A percentile compares a stretch with the other conserved stretches of the same genome.
phyloP scores from a whole-genome alignment of 2,797 vertebrate species.

The Helarctos malayanus region DNA sequence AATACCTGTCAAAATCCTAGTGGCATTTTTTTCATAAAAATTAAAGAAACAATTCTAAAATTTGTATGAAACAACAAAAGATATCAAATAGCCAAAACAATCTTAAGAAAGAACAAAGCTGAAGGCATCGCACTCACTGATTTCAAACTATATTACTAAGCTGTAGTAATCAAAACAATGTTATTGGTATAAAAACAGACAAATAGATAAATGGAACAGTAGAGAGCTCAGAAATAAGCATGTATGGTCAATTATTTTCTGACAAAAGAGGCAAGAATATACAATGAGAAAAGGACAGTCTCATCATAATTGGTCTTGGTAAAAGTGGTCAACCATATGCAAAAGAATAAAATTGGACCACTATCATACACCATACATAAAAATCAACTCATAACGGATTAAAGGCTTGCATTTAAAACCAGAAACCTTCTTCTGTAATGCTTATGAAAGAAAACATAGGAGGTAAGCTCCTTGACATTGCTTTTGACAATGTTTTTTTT shows the following conservation, averaged over 20 bases:
- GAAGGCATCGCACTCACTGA: background rate
- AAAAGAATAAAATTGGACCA: background rate
- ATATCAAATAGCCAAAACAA: background rate
- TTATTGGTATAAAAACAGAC: background rate
- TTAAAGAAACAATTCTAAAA: background rate
- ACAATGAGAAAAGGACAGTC: background rate
- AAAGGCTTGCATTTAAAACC: background rate
- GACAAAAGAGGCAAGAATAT: background rate
- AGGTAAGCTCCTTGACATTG: background rate
- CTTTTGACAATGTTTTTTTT: background rate
- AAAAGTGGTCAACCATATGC: background rate
- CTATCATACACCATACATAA: background rate
- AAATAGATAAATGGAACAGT: background rate
- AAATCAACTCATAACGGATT: background rate
- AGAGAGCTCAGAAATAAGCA: background rate
- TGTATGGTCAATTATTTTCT: background rate
- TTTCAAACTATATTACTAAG: background rate
- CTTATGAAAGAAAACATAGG: background rate
- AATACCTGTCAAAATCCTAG: background rate
- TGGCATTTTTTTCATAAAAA: background rate
- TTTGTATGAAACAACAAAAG: background rate
- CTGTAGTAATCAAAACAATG: background rate
- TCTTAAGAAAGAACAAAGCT: background rate
- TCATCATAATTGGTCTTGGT: background rate
- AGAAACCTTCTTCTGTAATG: background rate